phyloP scores from a whole-genome alignment of 2,888 invertebrate genomes.

The Malacosoma neustria region DNA sequence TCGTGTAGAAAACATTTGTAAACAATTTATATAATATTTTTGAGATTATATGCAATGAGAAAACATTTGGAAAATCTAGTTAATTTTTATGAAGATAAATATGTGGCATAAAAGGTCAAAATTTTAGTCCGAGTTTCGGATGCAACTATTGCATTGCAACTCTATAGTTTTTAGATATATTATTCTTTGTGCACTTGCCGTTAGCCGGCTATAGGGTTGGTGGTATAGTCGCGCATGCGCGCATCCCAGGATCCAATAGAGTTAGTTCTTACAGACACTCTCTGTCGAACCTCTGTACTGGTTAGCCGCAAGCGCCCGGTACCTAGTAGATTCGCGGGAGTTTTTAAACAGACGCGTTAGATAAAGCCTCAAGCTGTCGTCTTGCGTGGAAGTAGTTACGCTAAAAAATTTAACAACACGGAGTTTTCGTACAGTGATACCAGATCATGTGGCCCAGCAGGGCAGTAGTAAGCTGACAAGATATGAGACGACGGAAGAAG shows the following conservation, averaged over 20 bases:
- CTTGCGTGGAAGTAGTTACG: no score
- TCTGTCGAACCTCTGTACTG: neutral
- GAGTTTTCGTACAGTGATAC: conserved; percentile 70
- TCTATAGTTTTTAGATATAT: neutral
- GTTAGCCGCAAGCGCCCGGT: neutral
- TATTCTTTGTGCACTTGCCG: neutral
- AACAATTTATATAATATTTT: no score
- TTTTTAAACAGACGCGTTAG: no score
- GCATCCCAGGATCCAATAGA: neutral
- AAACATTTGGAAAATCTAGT: no score
- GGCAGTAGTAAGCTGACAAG: conserved; percentile 79
- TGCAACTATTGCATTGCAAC: neutral
- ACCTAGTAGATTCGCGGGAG: no score
- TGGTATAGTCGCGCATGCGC: neutral
- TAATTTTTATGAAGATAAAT: no score
- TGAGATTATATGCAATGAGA: no score
- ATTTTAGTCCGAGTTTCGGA: no score
- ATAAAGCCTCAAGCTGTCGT: no score
- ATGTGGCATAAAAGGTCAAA: no score
- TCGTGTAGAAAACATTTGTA: no score
- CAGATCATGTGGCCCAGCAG: conserved; percentile 73
- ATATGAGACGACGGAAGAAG: conserved; percentile 90
- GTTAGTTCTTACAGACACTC: neutral
- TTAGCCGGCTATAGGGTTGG: neutral
- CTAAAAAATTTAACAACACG: conserved; percentile 27